Evolutionary conservation across 23 tunicate species (phyloP), one percentile per base, ranked within the genome.

Genomic region (Botrylloides violaceus): DNA sequence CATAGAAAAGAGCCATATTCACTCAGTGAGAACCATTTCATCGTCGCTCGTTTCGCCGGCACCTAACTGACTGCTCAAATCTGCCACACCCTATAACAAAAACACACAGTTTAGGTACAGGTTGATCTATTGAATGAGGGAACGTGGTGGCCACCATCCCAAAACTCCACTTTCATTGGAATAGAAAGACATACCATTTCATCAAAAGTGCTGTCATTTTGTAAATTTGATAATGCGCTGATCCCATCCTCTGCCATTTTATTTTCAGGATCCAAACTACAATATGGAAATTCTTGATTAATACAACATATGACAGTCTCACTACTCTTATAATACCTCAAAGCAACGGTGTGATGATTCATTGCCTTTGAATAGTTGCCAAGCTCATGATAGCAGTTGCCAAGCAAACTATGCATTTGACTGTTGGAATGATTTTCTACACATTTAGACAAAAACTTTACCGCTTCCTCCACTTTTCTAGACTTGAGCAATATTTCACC

Each of bases 301-400:
- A 18, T 47, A 47, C 18, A 18, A 47, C 12, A 12, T 12, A 47
- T 47, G 55, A 47, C 55, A 47, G 55, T 18, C 18, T 47, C 18
- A 12, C 18, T 18, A 12, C 55, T 12, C 18, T 47, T 47, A 47
- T 47, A 12, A 47, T 21, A 68, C 74, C 74, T 81, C 79, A 87
- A 55, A 1, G 95, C 82, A 3, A 87, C 71, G 38, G 78, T 87
- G 82, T 76, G 80, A 62, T 87, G 95, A n/a, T 87, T 81, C 24
- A 87, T 77, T 22, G 95, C 95, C 19, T 87, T 80, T 12, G 86
- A 23, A 64, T 30, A 75, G 53, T 76, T 80, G 35, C 71, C 58
- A 2, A 71, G 47, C 50, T 76, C 43, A n/a, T 47, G 74, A 36
- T 80, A 87, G 47, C 82, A 80, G 48, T 80, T 58, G 19, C 74